phyloP scores from a whole-genome alignment of 2,888 invertebrate genomes.

The Blera fallax region DNA sequence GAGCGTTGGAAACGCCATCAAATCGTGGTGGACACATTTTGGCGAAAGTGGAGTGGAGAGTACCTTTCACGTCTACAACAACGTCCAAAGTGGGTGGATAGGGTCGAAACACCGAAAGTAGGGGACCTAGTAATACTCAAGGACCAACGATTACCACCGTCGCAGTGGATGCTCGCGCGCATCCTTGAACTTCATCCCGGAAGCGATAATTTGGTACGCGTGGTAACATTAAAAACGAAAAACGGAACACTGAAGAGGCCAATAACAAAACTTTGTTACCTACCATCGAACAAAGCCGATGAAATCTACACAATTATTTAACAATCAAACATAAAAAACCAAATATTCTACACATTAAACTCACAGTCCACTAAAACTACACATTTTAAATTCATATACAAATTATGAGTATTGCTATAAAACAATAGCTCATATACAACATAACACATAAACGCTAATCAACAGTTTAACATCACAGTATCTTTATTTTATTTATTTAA shows the following conservation, averaged over 20 bases:
- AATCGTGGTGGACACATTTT: background rate
- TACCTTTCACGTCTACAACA: conserved; percentile 19
- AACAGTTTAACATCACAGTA: no score
- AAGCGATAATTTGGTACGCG: background rate
- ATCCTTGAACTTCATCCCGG: background rate
- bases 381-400: no score
- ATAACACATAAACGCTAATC: no score
- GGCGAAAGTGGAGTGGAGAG: conserved; percentile 9
- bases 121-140: background rate
- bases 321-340: background rate
- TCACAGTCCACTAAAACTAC: no score
- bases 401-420: no score
- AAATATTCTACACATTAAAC: background rate
- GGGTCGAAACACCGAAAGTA: background rate
- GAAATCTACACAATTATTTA: background rate
- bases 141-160: background rate
- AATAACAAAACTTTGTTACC: background rate
- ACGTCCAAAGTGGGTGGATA: background rate
- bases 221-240: conserved; percentile 5
- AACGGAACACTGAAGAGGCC: background rate
- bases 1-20: conserved; percentile 1
- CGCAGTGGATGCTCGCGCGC: background rate
- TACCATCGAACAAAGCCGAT: background rate
- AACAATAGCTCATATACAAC: no score
- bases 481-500: no score